phyloP scores from a whole-genome alignment of 1,140 invertebrate species.

The Drosophila kohkoa region DNA sequence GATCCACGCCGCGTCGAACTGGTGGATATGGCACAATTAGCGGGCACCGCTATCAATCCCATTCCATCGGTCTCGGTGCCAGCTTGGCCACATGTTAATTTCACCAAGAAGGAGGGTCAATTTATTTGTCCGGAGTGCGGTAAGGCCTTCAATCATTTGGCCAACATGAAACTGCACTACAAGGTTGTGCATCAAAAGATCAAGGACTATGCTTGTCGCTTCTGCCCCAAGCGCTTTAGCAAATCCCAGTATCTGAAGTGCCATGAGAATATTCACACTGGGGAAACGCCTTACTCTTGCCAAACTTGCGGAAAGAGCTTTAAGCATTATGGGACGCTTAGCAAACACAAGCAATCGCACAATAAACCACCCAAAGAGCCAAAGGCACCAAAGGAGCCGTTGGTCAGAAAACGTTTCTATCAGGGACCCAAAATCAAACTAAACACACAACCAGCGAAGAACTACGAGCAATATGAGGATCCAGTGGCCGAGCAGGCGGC shows the following conservation, averaged over 20 bases:
- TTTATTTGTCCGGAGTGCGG: slow-evolving; percentile 78
- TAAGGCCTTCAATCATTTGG: slow-evolving; percentile 72
- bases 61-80: slow-evolving; percentile 76
- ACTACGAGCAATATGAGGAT: slow-evolving; percentile 65
- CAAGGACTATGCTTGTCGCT: slow-evolving; percentile 79
- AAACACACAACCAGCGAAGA: slow-evolving; percentile 43
- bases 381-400: slow-evolving; percentile 22
- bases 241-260: slow-evolving; percentile 78
- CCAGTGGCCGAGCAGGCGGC: slow-evolving; percentile 64
- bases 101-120: slow-evolving; percentile 77
- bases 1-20: slow-evolving; percentile 64
- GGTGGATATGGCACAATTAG: slow-evolving; percentile 74
- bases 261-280: slow-evolving; percentile 84
- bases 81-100: slow-evolving; percentile 76
- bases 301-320: slow-evolving; percentile 72
- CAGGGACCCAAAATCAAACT: slow-evolving; percentile 9
- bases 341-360: slow-evolving; percentile 75
- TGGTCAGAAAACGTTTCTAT: not conserved
- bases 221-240: slow-evolving; percentile 74
- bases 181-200: slow-evolving; percentile 79
- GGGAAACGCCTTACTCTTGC: slow-evolving; percentile 81
- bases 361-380: slow-evolving; percentile 55
- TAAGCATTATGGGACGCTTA: slow-evolving; percentile 70
- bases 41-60: slow-evolving; percentile 76
- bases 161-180: slow-evolving; percentile 76